Base-by-base conservation (phyloP, 2,797 vertebrate genomes). In the Urosaurus nigricauda region DNA sequence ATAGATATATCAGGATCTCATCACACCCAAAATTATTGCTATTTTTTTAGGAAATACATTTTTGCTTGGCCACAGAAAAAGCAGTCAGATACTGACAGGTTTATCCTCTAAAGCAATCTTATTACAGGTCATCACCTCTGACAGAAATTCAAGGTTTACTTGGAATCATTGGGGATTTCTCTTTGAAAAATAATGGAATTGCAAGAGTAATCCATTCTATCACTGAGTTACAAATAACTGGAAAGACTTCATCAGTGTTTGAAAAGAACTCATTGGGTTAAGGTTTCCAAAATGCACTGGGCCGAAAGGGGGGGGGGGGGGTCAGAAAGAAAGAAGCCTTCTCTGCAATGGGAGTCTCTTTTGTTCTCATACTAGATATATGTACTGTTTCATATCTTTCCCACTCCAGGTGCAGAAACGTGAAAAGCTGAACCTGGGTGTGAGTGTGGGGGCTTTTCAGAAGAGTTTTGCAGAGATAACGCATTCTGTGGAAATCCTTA, bases 191-290 rank as follows among this genome's bases (percentile, higher is more conserved):
- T 43, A 63, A 89, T 35, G 87, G 17, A 91, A 90, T 73, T 83
- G 26, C 17, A 84, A 43, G 47, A 83, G n/a, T 43, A 82, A n/a
- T 58, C 47, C 51, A 78, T 58, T 60, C 4, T 53, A 77, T 74
- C 68, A 92, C 77, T 86, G 78, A 88, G 29, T n/a, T 70, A 14
- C 32, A 94, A 86, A 82, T 87, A 94, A 79, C 43, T 32, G 2
- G 40, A 87, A 93, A 53, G 9, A 84, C 5, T 47, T 93, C 71
- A 14, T 86, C 79, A 74, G 5, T 79, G 2, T 29, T 93, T 89
- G 88, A 71, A 47, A 79, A 37, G 63, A 68, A 63, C 14, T 87
- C 51, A 40, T 13, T 83, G 24, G 1, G 35, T 78, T 83, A 40
- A 87, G 51, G 93, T 89, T 92, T 89, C 92, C 63, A 88, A 92